Conservation (phyloP, 64 coral and sea anemone species). For the Montipora foliosa region DNA sequence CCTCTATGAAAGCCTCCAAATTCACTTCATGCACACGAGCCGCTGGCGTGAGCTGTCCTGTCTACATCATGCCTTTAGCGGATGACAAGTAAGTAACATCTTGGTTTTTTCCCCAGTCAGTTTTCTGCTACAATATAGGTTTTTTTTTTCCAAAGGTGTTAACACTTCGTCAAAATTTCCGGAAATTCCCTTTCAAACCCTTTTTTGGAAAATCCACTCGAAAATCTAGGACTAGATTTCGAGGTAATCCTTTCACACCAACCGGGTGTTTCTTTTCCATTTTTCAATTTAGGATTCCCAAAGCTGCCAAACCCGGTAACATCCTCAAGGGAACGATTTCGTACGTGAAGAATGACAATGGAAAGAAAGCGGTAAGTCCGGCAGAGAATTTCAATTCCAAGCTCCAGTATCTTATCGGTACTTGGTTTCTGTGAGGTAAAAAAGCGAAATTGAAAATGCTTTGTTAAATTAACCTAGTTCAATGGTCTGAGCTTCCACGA, state of each 20-base stretch:
- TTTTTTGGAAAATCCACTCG: too few relatives aligned
- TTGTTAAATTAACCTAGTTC: too few relatives aligned
- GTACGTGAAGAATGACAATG: constrained; percentile 85
- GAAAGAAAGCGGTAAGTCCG: constrained; percentile 87
- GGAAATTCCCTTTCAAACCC: too few relatives aligned
- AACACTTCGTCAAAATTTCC: too few relatives aligned
- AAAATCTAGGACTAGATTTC: too few relatives aligned
- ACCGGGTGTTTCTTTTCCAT: too few relatives aligned
- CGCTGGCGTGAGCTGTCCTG: constrained; percentile 57
- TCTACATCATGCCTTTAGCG: constrained; percentile 81
- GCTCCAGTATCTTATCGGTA: too few relatives aligned
- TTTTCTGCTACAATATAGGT: too few relatives aligned
- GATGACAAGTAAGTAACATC: constrained; percentile 81
- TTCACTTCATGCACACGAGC: constrained; percentile 38
- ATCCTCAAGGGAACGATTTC: constrained; percentile 84
- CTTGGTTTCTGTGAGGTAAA: background rate
- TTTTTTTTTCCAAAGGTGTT: too few relatives aligned
- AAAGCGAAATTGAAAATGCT: background rate
- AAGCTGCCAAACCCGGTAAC: constrained; percentile 92
- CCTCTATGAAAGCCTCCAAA: constrained; percentile 87
- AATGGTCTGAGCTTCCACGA: too few relatives aligned
- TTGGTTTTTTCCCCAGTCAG: background rate
- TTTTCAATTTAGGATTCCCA: constrained; percentile 68
- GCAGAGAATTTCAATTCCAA: background rate
- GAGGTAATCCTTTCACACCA: too few relatives aligned